Evolutionary conservation across 2,888 invertebrate genomes (phyloP).

Genomic region (Melitaea athalia): DNA sequence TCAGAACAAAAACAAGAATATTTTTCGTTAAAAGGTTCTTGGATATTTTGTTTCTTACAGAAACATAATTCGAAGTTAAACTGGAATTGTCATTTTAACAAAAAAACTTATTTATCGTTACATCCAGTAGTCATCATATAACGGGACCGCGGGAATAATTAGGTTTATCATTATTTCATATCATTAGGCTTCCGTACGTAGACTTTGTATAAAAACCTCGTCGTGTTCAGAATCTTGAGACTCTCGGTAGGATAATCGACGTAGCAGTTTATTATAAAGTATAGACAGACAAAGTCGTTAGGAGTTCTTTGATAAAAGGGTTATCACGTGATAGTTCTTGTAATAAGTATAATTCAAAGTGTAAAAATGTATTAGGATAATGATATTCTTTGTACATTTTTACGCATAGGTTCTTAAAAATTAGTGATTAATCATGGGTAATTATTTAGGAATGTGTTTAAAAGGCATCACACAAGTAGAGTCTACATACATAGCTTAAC

Average conservation of each 20-base stretch:
- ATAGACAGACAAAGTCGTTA: constrained; percentile 46
- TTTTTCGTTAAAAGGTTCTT: not conserved
- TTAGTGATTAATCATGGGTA: no score
- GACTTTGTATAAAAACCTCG: constrained; percentile 46
- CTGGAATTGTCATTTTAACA: constrained; percentile 26
- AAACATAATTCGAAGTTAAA: not conserved
- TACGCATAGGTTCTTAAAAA: no score
- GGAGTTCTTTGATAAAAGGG: constrained; percentile 26
- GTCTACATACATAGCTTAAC: not conserved
- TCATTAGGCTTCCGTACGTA: constrained; percentile 46
- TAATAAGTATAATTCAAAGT: constrained; percentile 4
- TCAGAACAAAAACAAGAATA: not conserved
- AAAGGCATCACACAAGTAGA: not conserved
- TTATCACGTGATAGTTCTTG: constrained; percentile 16
- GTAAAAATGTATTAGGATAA: not conserved
- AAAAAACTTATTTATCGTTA: constrained; percentile 35
- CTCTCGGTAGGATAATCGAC: constrained; percentile 48
- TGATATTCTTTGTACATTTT: no score
- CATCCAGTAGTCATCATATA: constrained; percentile 44
- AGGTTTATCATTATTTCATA: constrained; percentile 38
- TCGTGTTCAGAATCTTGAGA: constrained; percentile 41
- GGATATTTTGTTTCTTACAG: not conserved
- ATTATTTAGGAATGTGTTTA: not conserved
- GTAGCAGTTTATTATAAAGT: constrained; percentile 49
- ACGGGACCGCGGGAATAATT: constrained; percentile 41